These are phyloP conservation scores for Phyllotreta cruciferae DNA, from an alignment of 2,888 invertebrate genomes.

Conservation along the genomic window DNA sequence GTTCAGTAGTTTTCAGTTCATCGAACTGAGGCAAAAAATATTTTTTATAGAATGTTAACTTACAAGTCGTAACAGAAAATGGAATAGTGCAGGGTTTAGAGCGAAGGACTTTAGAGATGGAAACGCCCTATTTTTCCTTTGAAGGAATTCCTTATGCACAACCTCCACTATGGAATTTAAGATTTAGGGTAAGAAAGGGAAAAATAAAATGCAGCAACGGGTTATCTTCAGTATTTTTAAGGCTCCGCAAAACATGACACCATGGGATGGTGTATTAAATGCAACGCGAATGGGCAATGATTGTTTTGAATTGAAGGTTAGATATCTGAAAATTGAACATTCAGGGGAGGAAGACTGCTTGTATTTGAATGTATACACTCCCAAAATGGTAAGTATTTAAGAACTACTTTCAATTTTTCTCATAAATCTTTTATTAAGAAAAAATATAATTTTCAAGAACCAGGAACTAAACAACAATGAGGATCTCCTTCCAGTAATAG, in stretches of 20 bases:
- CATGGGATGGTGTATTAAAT: conserved; percentile 32
- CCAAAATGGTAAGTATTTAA: conserved; percentile 16
- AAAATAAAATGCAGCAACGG: no score
- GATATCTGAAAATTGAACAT: neutral
- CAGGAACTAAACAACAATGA: neutral
- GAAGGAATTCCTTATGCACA: conserved; percentile 30
- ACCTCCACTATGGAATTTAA: conserved; percentile 26
- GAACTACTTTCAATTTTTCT: conserved; percentile 6
- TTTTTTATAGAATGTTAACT: conserved; percentile 23
- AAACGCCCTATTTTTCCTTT: conserved; percentile 13
- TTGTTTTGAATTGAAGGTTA: conserved; percentile 19
- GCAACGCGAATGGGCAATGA: conserved; percentile 5
- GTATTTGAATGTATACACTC: conserved; percentile 33
- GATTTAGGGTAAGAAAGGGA: conserved; percentile 30
- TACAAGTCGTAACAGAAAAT: conserved; percentile 25
- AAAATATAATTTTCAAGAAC: conserved; percentile 11
- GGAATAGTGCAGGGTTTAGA: conserved; percentile 27
- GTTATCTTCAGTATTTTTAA: no score
- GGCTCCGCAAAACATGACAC: conserved; percentile 20
- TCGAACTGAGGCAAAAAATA: no score
- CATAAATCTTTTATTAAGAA: neutral
- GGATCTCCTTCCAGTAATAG: conserved; percentile 22
- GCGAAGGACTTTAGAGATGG: conserved; percentile 11
- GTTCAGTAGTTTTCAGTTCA: no score
- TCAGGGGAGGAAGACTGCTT: conserved; percentile 31